Evolutionary conservation across 2,797 vertebrate genomes (phyloP), one percentile per base, ranked within the genome.

Genomic region (Martes flavigula): DNA sequence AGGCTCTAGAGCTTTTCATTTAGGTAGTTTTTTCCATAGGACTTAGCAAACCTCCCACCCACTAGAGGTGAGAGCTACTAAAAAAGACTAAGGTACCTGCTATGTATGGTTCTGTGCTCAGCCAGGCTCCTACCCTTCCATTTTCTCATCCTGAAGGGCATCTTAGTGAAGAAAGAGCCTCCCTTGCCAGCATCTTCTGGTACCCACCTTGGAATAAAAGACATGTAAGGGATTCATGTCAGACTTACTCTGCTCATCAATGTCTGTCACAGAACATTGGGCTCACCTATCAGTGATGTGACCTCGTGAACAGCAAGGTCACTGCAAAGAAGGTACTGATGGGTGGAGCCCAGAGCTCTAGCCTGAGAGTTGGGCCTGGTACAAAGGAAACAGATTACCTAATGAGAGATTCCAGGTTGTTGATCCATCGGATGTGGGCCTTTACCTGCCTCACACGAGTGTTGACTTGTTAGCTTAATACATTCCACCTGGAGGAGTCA

Each of bases 401-500:
- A 96, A 96, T 89, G 58, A 97, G 97, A 96, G 96, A 96, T 83
- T 97, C 93, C 60, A 96, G 79, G 92, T 94, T 94, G 97, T 97
- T 97, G 97, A 97, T 96, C 94, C 84, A 96, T 96, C 1, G 23
- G 92, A 88, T n/a, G 70, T 96, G 91, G 91, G 10, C 79, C 5
- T 91, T 98, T 97, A 87, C 92, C 93, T 98, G 83, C 70, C 95
- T 93, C 51, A 62, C 91, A 93, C 27, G 79, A 96, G 98, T 98
- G 73, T 95, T 87, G 96, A 58, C 97, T 98, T 98, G 97, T 96
- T 98, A 97, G 95, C 58, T 75, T 97, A 98, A 98, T 90, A 70
- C 98, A 98, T 99, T 99, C 98, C 98, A 98, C 95, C 88, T 96
- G 79, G 0, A 40, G 79, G 70, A 98, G 90, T 98, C 98, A 98